These are phyloP conservation scores for Cecropterus lyciades DNA, from an alignment of 1,140 invertebrate genomes.

Conservation along the genomic window DNA sequence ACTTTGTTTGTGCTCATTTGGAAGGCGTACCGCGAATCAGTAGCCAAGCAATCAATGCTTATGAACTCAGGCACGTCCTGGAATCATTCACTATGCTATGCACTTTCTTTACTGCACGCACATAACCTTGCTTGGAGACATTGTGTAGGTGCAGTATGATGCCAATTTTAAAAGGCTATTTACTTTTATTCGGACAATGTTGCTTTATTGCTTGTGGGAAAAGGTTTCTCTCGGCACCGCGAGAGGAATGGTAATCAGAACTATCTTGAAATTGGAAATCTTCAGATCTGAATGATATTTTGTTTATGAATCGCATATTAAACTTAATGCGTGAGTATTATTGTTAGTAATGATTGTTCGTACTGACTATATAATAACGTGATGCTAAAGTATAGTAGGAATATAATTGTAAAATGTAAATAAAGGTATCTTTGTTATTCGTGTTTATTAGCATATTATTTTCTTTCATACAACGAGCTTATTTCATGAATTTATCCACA, in stretches of 20 bases:
- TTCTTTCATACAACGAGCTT: no score
- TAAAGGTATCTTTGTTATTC: no score
- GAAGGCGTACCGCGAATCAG: slow-evolving; percentile 40
- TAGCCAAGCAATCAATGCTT: slow-evolving; percentile 46
- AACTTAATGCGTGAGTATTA: no score
- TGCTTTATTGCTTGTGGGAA: not conserved
- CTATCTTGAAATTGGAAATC: not conserved
- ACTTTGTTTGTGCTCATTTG: slow-evolving; percentile 45
- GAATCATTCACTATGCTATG: slow-evolving; percentile 69
- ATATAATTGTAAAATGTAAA: no score
- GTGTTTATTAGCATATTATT: no score
- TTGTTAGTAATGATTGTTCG: no score
- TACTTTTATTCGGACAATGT: slow-evolving; percentile 27
- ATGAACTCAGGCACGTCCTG: slow-evolving; percentile 61
- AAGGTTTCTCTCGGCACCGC: not conserved
- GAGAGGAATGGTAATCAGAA: not conserved
- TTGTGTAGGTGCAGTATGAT: slow-evolving; percentile 75
- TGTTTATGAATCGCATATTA: no score
- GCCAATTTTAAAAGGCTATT: slow-evolving; percentile 38
- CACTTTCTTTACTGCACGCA: slow-evolving; percentile 61
- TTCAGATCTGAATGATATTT: not conserved
- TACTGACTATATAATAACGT: no score
- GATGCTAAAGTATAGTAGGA: no score
- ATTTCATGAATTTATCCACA: no score
- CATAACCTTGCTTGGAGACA: slow-evolving; percentile 63